phyloP scores from a whole-genome alignment of 2,797 vertebrate genomes.

The Leptodactylus fallax region DNA sequence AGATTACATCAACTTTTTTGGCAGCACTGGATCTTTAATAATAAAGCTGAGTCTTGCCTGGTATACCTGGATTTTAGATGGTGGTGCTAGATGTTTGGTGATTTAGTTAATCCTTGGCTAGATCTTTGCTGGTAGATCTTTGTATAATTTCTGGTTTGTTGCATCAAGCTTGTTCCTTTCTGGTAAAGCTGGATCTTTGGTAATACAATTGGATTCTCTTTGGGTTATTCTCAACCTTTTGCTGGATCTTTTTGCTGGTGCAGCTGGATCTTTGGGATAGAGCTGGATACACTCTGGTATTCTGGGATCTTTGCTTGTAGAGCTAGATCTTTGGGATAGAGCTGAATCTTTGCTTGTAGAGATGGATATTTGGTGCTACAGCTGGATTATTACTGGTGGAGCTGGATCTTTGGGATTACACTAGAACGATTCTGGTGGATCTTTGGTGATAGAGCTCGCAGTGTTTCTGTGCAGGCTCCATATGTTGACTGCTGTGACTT shows the following conservation, averaged over 20 bases:
- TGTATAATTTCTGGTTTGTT: too few species aligned
- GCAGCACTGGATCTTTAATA: not conserved
- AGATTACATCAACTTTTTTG: too few species aligned
- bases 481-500: not conserved
- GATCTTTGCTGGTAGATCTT: not conserved
- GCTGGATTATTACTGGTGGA: too few species aligned
- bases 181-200: not conserved
- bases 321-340: not conserved
- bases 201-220: too few species aligned
- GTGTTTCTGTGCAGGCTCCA: too few species aligned
- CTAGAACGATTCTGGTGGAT: not conserved
- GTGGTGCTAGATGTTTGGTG: not conserved
- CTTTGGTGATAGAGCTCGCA: not conserved
- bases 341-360: not conserved
- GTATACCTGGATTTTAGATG: not conserved
- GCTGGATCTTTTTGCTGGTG: too few species aligned
- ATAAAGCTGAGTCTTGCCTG: too few species aligned
- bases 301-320: not conserved
- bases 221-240: too few species aligned
- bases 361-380: not conserved
- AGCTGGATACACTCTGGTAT: not conserved
- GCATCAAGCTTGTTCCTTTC: too few species aligned
- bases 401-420: not conserved
- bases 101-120: not conserved
- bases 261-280: not conserved